phyloP scores from a whole-genome alignment of 2,113 vertebrate genomes.

The Ranitomeya imitator region DNA sequence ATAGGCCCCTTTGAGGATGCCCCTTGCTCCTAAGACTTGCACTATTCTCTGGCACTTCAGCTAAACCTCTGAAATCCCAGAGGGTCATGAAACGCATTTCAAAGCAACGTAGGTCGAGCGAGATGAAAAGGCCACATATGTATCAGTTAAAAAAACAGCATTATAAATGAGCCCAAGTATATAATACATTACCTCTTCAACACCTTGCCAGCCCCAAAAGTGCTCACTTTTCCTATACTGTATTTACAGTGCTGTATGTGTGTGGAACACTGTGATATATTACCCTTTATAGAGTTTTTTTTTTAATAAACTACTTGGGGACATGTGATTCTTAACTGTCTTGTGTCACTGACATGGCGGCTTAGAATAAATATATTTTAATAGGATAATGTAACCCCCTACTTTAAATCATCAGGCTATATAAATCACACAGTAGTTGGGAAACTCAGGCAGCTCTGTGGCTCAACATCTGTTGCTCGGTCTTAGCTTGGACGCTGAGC shows the following conservation, averaged over 20 bases:
- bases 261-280: background rate
- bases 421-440: constrained; percentile 12
- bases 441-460: background rate
- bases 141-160: constrained; percentile 41
- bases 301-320: constrained; percentile 33
- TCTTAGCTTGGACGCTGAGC: background rate
- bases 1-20: constrained; percentile 27
- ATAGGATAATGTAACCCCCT: constrained; percentile 9
- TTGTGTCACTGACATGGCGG: constrained; percentile 3
- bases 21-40: constrained; percentile 32
- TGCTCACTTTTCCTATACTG: constrained; percentile 19
- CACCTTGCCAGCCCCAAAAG: constrained; percentile 29
- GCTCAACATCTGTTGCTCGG: background rate
- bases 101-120: constrained; percentile 34
- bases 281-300: background rate
- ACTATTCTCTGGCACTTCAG: constrained; percentile 28
- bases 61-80: constrained; percentile 40
- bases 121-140: constrained; percentile 49
- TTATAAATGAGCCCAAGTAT: constrained; percentile 34
- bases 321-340: constrained; percentile 18
- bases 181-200: constrained; percentile 49
- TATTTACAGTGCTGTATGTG: background rate
- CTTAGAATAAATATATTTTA: constrained; percentile 8
- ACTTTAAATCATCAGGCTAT: background rate
- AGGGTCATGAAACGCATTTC: constrained; percentile 37